These are phyloP conservation scores for Saguinus oedipus DNA, from an alignment of 2,797 vertebrate genomes.

Conservation along the genomic window DNA sequence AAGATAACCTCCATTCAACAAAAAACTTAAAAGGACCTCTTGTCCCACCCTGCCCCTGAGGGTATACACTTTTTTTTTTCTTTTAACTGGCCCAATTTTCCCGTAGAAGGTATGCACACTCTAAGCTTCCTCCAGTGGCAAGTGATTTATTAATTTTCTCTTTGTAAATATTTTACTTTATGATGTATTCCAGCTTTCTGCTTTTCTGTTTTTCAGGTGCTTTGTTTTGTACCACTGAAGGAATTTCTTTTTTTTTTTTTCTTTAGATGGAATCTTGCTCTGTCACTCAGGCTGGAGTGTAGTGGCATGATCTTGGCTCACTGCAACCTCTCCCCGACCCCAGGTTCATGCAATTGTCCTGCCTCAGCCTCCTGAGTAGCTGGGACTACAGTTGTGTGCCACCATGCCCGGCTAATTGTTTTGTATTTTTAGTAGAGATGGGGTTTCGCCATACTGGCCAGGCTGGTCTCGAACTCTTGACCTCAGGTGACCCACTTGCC, in stretches of 20 bases:
- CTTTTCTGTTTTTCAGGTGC: neutral
- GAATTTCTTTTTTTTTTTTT: neutral
- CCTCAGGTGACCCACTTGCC: neutral
- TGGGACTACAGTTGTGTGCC: neutral
- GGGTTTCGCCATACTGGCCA: neutral
- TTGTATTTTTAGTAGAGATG: neutral
- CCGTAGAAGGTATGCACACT: neutral
- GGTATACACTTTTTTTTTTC: neutral
- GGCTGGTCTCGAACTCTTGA: neutral
- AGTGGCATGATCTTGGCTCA: neutral
- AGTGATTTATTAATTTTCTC: neutral
- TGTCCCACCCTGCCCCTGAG: neutral
- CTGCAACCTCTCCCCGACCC: neutral
- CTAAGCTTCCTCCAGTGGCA: neutral
- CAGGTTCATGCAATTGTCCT: neutral
- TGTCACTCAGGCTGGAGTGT: neutral
- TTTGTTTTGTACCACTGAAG: neutral
- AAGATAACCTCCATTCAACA: neutral
- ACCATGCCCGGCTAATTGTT: neutral
- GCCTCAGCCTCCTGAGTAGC: neutral
- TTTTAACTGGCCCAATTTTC: neutral
- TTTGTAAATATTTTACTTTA: constrained; percentile 3
- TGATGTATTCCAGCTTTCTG: neutral
- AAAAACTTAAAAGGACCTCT: neutral
- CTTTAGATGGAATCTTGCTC: neutral